Conservation (phyloP, 2,888 invertebrate genomes). For the Chrysolina americana region DNA sequence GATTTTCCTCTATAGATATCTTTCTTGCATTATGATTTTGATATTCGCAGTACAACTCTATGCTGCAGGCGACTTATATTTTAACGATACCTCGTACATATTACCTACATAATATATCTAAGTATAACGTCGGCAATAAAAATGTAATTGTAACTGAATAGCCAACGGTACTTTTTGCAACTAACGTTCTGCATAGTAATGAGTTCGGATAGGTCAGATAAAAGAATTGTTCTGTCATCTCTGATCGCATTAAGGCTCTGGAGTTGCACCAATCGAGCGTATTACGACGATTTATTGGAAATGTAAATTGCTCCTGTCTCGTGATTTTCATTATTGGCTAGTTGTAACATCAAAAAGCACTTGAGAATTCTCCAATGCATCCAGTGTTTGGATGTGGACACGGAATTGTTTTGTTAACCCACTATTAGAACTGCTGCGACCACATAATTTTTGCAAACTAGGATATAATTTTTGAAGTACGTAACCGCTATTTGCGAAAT, state of each 20-base stretch:
- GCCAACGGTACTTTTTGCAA: constrained; percentile 12
- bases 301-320: too few relatives aligned
- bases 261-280: not conserved
- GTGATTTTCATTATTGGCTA: too few relatives aligned
- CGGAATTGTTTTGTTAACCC: not conserved
- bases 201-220: not conserved
- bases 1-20: too few relatives aligned
- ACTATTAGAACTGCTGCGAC: not conserved
- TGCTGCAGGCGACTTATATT: not conserved
- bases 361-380: too few relatives aligned
- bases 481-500: not conserved
- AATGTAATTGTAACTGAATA: constrained; percentile 20
- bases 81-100: not conserved
- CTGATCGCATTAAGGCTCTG: not conserved
- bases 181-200: constrained; percentile 3
- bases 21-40: too few relatives aligned
- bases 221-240: not conserved
- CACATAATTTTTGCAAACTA: constrained; percentile 7
- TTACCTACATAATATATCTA: constrained; percentile 18
- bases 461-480: not conserved
- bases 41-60: not conserved
- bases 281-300: too few relatives aligned
- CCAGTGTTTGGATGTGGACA: too few relatives aligned
- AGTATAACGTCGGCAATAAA: constrained; percentile 14
- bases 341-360: too few relatives aligned